A percentile compares a stretch with the other conserved stretches of the same genome.
phyloP scores from a whole-genome alignment of 1,140 invertebrate genomes.

The Coptotermes formosanus region DNA sequence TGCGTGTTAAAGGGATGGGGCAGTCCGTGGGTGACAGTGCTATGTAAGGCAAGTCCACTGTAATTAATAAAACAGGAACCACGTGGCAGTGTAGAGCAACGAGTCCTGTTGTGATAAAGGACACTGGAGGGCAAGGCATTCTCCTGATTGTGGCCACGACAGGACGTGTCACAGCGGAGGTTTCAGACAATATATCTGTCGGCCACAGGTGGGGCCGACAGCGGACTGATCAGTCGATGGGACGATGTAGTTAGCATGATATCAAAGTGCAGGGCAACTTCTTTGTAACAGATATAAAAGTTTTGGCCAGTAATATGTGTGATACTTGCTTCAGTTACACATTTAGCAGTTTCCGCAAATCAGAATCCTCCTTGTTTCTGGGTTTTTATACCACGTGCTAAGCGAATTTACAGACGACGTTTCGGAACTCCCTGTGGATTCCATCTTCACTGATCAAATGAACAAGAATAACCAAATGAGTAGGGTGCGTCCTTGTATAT shows the following conservation, averaged over 20 bases:
- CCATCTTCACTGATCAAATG: too few relatives aligned
- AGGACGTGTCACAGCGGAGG: background rate
- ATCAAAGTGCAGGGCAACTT: too few relatives aligned
- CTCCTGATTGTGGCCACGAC: background rate
- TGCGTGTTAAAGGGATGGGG: background rate
- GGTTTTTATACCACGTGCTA: too few relatives aligned
- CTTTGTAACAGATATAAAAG: too few relatives aligned
- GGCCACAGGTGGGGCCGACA: background rate
- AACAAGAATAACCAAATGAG: too few relatives aligned
- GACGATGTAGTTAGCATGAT: background rate
- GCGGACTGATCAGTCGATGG: background rate
- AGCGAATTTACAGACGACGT: too few relatives aligned
- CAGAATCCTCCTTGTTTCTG: too few relatives aligned
- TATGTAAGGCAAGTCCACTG: background rate
- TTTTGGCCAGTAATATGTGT: too few relatives aligned
- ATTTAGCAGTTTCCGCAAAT: too few relatives aligned
- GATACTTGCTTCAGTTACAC: too few relatives aligned
- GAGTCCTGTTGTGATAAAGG: constrained; percentile 3
- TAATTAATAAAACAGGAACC: constrained; percentile 7
- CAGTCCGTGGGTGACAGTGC: background rate
- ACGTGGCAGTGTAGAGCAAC: background rate
- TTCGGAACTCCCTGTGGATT: too few relatives aligned
- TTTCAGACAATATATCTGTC: background rate
- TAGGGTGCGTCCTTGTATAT: too few relatives aligned
- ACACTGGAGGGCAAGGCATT: background rate